A percentile compares a stretch with the other conserved stretches of the same genome.
Evolutionary conservation across 2,888 invertebrate genomes (phyloP).

Genomic region (Ceriagrion tenellum): DNA sequence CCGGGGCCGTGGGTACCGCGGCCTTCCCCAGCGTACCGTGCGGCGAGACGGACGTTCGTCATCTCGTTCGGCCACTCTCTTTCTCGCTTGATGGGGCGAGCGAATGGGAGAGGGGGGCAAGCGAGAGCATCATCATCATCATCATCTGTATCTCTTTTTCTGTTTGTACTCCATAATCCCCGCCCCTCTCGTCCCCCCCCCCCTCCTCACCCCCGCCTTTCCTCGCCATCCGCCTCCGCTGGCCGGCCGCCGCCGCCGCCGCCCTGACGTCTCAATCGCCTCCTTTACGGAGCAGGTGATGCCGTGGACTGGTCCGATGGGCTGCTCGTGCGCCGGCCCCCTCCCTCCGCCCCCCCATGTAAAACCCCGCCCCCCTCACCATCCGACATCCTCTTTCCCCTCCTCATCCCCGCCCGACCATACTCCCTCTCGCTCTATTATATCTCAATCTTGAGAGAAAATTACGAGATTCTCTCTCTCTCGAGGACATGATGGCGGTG

Average conservation of each 20-base stretch:
- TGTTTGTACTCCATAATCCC: not conserved
- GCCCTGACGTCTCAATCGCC: constrained; percentile 42
- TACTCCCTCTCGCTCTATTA: not conserved
- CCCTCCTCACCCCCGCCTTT: not conserved
- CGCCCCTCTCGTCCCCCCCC: not conserved
- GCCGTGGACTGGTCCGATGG: not conserved
- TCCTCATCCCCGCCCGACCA: not conserved
- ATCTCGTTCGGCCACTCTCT: no score
- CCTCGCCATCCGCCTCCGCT: no score
- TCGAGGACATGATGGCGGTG: not conserved
- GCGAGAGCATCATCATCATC: not conserved
- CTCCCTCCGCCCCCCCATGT: not conserved
- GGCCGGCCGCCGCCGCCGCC: no score
- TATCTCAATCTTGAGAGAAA: constrained; percentile 47
- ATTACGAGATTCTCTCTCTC: not conserved
- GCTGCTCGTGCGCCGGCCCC: not conserved
- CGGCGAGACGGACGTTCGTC: no score
- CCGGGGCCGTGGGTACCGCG: no score
- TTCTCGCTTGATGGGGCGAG: no score
- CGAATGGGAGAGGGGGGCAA: not conserved
- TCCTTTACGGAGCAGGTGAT: constrained; percentile 3
- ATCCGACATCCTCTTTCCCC: not conserved
- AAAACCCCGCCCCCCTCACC: not conserved
- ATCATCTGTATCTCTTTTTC: no score
- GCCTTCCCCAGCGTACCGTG: no score